phyloP scores from a whole-genome alignment of 2,113 vertebrate genomes.

The Eidolon helvum region DNA sequence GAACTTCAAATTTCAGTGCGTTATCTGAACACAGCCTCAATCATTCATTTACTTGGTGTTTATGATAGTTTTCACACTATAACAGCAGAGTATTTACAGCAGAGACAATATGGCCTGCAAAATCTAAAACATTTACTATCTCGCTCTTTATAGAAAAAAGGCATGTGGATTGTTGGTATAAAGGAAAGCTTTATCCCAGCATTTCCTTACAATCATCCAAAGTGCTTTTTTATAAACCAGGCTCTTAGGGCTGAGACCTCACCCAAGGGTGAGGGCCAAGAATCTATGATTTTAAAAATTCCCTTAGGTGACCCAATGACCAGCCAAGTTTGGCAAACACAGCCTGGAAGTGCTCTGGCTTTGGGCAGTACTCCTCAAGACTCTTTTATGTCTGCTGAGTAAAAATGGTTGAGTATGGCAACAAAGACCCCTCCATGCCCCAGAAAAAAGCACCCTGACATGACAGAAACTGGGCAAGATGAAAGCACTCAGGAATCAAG shows the following conservation, averaged over 20 bases:
- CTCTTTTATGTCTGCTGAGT: neutral
- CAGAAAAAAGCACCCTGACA: constrained; percentile 1
- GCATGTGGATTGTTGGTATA: neutral
- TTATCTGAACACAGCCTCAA: neutral
- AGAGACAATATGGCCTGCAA: neutral
- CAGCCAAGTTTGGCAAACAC: neutral
- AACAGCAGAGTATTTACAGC: neutral
- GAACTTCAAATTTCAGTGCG: neutral
- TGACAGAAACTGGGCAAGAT: neutral
- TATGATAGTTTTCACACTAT: neutral
- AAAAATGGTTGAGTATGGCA: neutral
- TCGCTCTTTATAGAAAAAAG: neutral
- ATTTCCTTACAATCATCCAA: neutral
- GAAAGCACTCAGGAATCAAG: constrained; percentile 38
- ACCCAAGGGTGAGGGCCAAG: neutral
- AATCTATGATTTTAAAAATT: neutral
- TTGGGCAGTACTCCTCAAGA: neutral
- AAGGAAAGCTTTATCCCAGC: neutral
- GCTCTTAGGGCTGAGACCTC: neutral
- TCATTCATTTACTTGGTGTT: neutral
- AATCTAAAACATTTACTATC: neutral
- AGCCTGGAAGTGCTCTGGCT: neutral
- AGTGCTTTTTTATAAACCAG: neutral
- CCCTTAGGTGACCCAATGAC: neutral
- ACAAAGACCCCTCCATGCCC: neutral